Base-by-base conservation (phyloP, 2,888 invertebrate genomes). In the Schizaphis graminum region DNA sequence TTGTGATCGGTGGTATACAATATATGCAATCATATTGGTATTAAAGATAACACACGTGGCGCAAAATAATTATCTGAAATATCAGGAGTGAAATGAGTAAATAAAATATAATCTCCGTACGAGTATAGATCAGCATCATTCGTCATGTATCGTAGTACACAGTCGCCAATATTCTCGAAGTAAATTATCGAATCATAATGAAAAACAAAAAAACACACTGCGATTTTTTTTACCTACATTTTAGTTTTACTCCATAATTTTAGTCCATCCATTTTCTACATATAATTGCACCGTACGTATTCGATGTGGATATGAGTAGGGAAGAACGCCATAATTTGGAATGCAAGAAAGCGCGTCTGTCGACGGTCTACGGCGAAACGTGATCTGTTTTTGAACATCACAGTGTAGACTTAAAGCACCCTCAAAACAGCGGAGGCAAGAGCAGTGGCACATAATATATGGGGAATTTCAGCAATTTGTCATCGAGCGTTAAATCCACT, bases 381-480 rank as follows among this genome's bases (percentile, higher is more conserved):
- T 93, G 93, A 93, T 89, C 89, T 93, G 93, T 89, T 93, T 93
- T 85, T 93, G 93, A 90, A 93, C 89, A 44, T 88, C 28, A 44
- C 53, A 4, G 57, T 67, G 92, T 67, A 44, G 89, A 57, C 89
- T 93, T 49, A 85, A 89, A 35, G 57, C 89, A 57, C 85, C 93
- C 89, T 57, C 89, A 85, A 77, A 35, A 84, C 87, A 44, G 16
- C 2, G 41, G 26, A 2, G 28, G 1, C 41, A 28, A n/a, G n/a
- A 26, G 24, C 35, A 56, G 67, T 13, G n/a, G 77, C 21, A 77
- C 35, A 77, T 77, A 77, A 77, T 77, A 77, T 35, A 77, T 77
- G 77, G 77, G 44, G 13, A 56, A 61, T 44, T 84, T 93, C 57
- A 35, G 89, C 93, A 44, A 93, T 93, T 93, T 89, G 93, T 93